Conservation (phyloP, 2,113 vertebrate genomes). For the Bos javanicus region DNA sequence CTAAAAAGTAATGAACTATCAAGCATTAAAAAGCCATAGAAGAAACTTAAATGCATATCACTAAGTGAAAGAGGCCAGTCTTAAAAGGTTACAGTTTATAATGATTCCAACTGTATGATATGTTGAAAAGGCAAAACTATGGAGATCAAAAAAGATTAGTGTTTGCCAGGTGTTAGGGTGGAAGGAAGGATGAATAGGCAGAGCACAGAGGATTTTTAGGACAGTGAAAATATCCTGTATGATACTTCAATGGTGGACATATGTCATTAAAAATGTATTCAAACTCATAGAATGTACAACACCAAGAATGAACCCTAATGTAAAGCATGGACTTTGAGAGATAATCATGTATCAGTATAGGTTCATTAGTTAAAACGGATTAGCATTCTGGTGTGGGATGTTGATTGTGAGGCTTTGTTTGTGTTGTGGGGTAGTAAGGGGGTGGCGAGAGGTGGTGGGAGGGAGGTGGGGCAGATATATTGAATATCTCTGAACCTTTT, state of each 20-base stretch:
- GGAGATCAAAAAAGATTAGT: not conserved
- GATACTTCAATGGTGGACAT: not conserved
- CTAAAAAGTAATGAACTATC: not conserved
- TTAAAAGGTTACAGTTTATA: not conserved
- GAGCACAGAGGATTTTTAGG: not conserved
- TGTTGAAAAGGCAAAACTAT: not conserved
- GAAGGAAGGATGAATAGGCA: not conserved
- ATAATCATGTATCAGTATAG: not conserved
- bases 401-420: not conserved
- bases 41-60: not conserved
- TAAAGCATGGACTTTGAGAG: not conserved
- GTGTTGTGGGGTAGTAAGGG: fast-evolving
- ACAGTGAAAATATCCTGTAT: not conserved
- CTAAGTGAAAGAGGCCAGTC: not conserved
- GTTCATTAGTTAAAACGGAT: not conserved
- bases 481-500: not conserved
- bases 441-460: too few species aligned
- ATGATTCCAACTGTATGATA: not conserved
- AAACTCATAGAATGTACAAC: not conserved
- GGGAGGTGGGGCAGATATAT: not conserved
- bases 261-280: not conserved
- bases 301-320: not conserved
- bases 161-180: not conserved
- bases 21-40: not conserved
- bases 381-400: not conserved